Evolutionary conservation across 2,888 invertebrate genomes (phyloP), one percentile per base, ranked within the genome.

Genomic region (Amaurobius ferox): DNA sequence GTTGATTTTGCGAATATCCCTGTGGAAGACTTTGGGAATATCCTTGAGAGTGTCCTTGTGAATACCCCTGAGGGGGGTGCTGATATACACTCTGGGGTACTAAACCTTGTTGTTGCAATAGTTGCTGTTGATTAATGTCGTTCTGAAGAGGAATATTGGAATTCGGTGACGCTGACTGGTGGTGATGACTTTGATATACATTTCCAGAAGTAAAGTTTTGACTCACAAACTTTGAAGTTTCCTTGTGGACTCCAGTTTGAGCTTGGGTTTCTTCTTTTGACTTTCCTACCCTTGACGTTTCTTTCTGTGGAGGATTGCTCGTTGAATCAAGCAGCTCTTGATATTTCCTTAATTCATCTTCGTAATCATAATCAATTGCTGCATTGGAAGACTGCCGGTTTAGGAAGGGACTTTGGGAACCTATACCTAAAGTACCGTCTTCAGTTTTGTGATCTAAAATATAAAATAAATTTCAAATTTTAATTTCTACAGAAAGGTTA

Each of bases 361-460:
- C 83, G n/a, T 85, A 85, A 23, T 85, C 83, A 11, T 85, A 85
- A 23, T 85, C 83, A 2, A 85, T 39, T 67, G 64, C 83, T n/a
- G 30, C 35, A 28, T 85, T 76, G 1, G 32, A 48, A 5, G 64
- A n/a, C 1, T 71, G 66, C 0, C 55, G 66, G 30, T 66, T 85
- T 6, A 70, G 44, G 0, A 85, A 29, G 26, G 67, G 67, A 39
- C 78, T 78, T 40, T 77, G 70, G 0, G 67, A 30, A 13, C 72
- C 72, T 30, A 85, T 73, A 19, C 55, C 39, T 9, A 64, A 72
- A 6, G 64, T 9, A 11, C 72, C 72, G 0, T 28, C 67, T 35
- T 26, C 29, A 7, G 39, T 67, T 48, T 79, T 79, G 3, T 64
- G 32, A 28, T 73, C 79, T 79, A 26, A 16, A 70, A 19, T n/a